Evolutionary conservation across 2,888 invertebrate species (phyloP), one percentile per base, ranked within the genome.

Genomic region (Platycnemis pennipes): DNA sequence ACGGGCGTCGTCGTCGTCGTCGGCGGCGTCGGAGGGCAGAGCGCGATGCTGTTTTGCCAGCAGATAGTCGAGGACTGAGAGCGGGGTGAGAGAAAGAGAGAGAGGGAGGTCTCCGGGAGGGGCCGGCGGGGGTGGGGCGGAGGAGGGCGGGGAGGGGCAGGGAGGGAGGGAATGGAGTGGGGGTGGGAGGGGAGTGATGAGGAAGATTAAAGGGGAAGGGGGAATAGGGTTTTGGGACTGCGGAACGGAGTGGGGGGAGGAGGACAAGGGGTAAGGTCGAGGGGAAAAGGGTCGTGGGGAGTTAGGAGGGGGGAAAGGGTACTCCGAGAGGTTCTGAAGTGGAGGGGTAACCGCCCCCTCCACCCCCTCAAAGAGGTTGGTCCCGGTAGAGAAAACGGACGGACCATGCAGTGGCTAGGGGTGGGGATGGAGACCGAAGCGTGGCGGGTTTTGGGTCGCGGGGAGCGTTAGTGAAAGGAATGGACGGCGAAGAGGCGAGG

Each of bases 11-110:
- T n/a, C n/a, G n/a, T n/a, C n/a, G n/a, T n/a, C n/a, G n/a, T n/a
- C 49, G 88, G 49, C n/a, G 44, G 16, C 91, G 63, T n/a, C 63
- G 44, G 63, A 11, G 91, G 16, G 88, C 7, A 16, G 44, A 49
- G 88, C 37, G 63, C 91, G 91, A 56, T 91, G 91, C 91, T 91
- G 91, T 91, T 91, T 91, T 91, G 91, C 69, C 91, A 91, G 91
- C 91, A 91, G 91, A 91, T 63, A 91, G 91, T 91, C 63, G 91
- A 91, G 91, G 63, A 91, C 91, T 91, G 91, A 91, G 91, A 63
- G 87, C 2, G 44, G 7, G 13, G 26, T 13, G 46, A 2, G 87
- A 19, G 46, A 45, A 46, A 46, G 45, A 22, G 26, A 8, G 87
- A 22, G 44, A n/a, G 42, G 37, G 85, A 22, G 63, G 26, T 26